Evolutionary conservation across 2,888 invertebrate species (phyloP).

Genomic region (Sceliomorpha sp.): DNA sequence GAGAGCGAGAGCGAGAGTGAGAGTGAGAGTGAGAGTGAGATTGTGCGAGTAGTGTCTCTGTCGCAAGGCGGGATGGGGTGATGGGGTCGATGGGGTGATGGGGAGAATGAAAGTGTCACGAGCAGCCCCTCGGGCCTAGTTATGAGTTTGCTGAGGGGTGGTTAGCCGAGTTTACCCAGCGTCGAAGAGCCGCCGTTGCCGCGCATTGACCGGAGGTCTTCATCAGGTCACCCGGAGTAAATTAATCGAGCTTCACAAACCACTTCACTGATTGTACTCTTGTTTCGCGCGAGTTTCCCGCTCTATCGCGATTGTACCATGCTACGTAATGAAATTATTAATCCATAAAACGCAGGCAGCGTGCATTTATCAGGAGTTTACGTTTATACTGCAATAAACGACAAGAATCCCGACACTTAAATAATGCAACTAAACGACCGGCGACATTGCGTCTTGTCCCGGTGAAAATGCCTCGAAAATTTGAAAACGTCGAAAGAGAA

Average conservation of each 20-base stretch:
- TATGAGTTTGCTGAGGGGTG: constrained; percentile 72
- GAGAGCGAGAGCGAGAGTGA: constrained; percentile 29
- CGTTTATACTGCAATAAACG: too few relatives aligned
- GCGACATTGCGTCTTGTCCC: too few relatives aligned
- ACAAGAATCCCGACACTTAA: too few relatives aligned
- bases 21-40: constrained; percentile 25
- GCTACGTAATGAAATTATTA: constrained; percentile 32
- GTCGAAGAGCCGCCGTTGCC: constrained; percentile 26
- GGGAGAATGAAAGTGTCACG: constrained; percentile 78
- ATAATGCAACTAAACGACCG: too few relatives aligned
- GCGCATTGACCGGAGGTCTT: constrained; percentile 71
- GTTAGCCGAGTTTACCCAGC: constrained; percentile 37
- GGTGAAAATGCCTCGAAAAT: too few relatives aligned
- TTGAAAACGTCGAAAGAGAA: constrained; percentile 44
- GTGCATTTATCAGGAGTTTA: too few relatives aligned
- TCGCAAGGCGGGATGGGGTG: constrained; percentile 69
- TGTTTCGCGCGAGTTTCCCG: constrained; percentile 19
- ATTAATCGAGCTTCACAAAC: constrained; percentile 60
- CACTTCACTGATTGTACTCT: constrained; percentile 19
- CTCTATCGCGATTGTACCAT: constrained; percentile 15
- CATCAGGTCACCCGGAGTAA: constrained; percentile 61
- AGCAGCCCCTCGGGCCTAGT: constrained; percentile 77
- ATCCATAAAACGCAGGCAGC: constrained; percentile 12
- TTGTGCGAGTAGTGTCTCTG: constrained; percentile 33
- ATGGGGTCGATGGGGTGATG: too few relatives aligned